These are phyloP conservation scores for Sarcophaga peregrina DNA, from an alignment of 1,140 invertebrate genomes.

Conservation along the genomic window DNA sequence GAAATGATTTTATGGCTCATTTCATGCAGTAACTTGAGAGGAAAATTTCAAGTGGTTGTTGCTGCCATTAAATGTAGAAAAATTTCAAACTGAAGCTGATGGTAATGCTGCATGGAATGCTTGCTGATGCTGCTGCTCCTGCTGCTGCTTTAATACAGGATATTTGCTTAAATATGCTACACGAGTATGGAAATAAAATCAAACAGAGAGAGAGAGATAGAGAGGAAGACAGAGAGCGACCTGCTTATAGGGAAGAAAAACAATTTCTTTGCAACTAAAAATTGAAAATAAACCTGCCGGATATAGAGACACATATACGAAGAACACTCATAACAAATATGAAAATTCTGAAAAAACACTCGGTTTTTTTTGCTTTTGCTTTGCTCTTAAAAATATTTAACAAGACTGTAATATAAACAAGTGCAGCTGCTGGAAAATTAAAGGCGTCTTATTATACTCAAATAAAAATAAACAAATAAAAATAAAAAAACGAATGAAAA, in stretches of 20 bases:
- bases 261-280: background rate
- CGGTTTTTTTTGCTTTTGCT: background rate
- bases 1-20: constrained; percentile 41
- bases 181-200: constrained; percentile 15
- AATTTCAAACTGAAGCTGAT: background rate
- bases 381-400: background rate
- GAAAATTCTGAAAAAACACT: background rate
- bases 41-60: constrained; percentile 39
- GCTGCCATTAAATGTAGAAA: background rate
- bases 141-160: background rate
- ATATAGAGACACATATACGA: background rate
- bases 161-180: constrained; percentile 16
- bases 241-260: constrained; percentile 19
- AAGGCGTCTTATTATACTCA: constrained; percentile 20
- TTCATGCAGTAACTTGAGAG: constrained; percentile 37
- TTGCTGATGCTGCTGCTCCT: background rate
- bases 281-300: constrained; percentile 39
- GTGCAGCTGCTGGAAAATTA: constrained; percentile 38
- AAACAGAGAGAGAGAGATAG: constrained; percentile 13
- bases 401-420: background rate
- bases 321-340: background rate
- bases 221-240: background rate
- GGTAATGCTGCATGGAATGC: background rate
- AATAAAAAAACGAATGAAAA: background rate
- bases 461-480: background rate